Percentiles rank a stretch among this genome's conserved stretches.
Evolutionary conservation across 1,140 invertebrate species (phyloP).

Genomic region (Lordiphosa collinella): DNA sequence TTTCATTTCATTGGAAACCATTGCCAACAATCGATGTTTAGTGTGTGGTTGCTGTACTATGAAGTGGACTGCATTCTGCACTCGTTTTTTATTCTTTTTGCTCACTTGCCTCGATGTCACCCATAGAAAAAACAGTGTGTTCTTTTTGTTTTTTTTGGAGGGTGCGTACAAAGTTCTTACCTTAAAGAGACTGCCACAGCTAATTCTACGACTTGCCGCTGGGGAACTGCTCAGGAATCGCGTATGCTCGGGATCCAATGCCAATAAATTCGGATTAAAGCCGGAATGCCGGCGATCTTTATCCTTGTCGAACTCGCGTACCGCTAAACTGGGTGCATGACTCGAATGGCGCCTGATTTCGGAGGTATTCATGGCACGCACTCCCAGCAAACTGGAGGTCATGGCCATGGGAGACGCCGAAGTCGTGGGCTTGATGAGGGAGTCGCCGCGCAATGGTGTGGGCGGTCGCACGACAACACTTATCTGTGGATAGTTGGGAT

Average conservation of each 20-base stretch:
- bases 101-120: conserved; percentile 34
- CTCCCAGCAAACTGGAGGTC: conserved; percentile 48
- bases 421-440: conserved; percentile 44
- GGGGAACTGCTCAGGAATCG: conserved; percentile 84
- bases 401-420: conserved; percentile 41
- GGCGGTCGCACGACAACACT: conserved; percentile 86
- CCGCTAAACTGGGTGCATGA: conserved; percentile 71
- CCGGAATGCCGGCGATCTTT: conserved; percentile 81
- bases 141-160: background rate
- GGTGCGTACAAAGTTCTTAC: conserved; percentile 74
- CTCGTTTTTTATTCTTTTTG: conserved; percentile 26
- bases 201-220: conserved; percentile 88
- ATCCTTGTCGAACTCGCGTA: conserved; percentile 78
- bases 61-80: conserved; percentile 33
- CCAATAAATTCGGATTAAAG: conserved; percentile 82
- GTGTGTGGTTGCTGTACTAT: conserved; percentile 36
- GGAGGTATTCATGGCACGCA: conserved; percentile 46
- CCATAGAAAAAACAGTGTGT: background rate
- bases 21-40: conserved; percentile 54
- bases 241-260: conserved; percentile 82
- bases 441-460: conserved; percentile 82
- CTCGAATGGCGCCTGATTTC: conserved; percentile 77
- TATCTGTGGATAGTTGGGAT: conserved; percentile 81
- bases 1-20: conserved; percentile 15
- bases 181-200: conserved; percentile 88